These are phyloP conservation scores for Harpalus rufipes DNA, from an alignment of 2,888 invertebrate genomes.

Conservation along the genomic window DNA sequence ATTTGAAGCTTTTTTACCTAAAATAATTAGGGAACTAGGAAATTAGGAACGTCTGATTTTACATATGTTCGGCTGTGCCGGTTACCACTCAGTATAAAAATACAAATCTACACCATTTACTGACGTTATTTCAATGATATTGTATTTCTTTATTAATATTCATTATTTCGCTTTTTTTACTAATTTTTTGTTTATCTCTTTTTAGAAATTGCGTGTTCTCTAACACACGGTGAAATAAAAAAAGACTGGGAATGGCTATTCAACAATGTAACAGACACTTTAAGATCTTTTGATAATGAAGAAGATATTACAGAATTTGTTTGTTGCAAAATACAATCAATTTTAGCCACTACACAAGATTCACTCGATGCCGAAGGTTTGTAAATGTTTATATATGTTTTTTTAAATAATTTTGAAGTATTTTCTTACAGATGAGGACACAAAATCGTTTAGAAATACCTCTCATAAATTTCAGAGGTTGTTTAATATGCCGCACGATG, in stretches of 20 bases:
- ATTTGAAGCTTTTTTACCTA: too few species aligned
- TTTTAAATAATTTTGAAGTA: constrained; percentile 65
- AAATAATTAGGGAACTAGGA: too few species aligned
- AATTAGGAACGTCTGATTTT: too few species aligned
- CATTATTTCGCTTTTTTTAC: too few species aligned
- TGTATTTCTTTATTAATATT: too few species aligned
- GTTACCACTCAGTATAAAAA: too few species aligned
- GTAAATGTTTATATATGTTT: constrained; percentile 61
- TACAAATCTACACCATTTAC: too few species aligned
- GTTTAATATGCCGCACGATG: constrained; percentile 95
- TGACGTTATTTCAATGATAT: too few species aligned
- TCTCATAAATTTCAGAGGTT: constrained; percentile 91
- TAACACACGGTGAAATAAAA: constrained; percentile 91
- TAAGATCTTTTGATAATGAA: constrained; percentile 94
- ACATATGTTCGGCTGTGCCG: too few species aligned
- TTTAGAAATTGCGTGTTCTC: constrained; percentile 92
- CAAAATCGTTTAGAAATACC: constrained; percentile 87
- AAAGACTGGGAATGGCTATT: constrained; percentile 97
- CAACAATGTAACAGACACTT: constrained; percentile 89
- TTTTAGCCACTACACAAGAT: constrained; percentile 88
- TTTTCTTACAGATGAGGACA: constrained; percentile 87
- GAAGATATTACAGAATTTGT: constrained; percentile 98
- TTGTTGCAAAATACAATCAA: constrained; percentile 96
- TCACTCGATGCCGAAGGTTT: constrained; percentile 80
- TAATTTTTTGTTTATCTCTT: too few species aligned